phyloP scores from a whole-genome alignment of 2,113 vertebrate genomes.

The Cavia porcellus region DNA sequence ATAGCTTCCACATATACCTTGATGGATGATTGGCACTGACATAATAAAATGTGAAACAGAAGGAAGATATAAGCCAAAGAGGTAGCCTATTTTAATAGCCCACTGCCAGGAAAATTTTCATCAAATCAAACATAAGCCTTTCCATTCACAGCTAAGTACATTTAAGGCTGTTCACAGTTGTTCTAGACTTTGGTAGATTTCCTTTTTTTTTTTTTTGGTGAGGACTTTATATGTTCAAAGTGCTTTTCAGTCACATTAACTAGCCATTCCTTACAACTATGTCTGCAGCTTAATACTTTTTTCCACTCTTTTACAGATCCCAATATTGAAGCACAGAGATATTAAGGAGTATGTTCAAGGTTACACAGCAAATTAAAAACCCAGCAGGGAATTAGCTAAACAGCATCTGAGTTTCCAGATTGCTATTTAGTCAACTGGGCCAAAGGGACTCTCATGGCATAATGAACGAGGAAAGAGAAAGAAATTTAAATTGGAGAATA shows the following conservation, averaged over 20 bases:
- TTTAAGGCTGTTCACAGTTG: conserved; percentile 11
- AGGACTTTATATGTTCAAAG: conserved; percentile 67
- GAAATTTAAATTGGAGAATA: conserved; percentile 42
- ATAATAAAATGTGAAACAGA: conserved; percentile 68
- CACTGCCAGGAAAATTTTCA: conserved; percentile 62
- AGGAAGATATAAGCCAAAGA: conserved; percentile 68
- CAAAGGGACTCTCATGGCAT: not conserved
- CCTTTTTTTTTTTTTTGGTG: conserved; percentile 50
- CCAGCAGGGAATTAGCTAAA: not conserved
- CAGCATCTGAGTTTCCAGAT: conserved; percentile 56
- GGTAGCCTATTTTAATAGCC: conserved; percentile 70
- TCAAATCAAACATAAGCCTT: conserved; percentile 62
- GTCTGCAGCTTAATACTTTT: conserved; percentile 2
- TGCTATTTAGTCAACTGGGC: not conserved
- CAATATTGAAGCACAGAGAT: conserved; percentile 54
- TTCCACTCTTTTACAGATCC: conserved; percentile 57
- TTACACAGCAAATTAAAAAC: conserved; percentile 71
- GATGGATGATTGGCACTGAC: conserved; percentile 58
- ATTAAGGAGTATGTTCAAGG: conserved; percentile 60
- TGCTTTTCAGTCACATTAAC: conserved; percentile 65
- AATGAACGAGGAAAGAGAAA: conserved; percentile 29
- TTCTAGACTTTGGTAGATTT: conserved; percentile 45
- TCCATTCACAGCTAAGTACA: not conserved
- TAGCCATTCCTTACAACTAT: conserved; percentile 58
- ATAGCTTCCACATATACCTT: conserved; percentile 39